These are phyloP conservation scores for Contarinia nasturtii DNA, from an alignment of 1,140 invertebrate species.

Conservation along the genomic window DNA sequence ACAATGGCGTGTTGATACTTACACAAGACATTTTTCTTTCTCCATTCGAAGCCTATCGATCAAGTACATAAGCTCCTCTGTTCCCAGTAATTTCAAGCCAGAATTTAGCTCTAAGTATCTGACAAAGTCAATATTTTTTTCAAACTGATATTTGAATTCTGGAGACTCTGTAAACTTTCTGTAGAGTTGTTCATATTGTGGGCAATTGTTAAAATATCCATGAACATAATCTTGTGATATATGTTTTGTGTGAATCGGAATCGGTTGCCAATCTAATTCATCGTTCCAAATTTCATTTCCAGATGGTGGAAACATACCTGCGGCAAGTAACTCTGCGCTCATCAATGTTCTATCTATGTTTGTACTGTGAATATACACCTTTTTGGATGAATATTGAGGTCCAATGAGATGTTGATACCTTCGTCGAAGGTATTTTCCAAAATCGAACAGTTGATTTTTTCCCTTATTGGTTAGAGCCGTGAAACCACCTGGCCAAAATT, in stretches of 20 bases:
- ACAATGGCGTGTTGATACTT: too few species aligned
- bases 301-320: conserved; percentile 53
- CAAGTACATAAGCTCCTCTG: conserved; percentile 35
- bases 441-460: conserved; percentile 51
- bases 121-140: conserved; percentile 39
- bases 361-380: conserved; percentile 57
- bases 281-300: conserved; percentile 44
- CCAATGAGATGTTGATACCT: conserved; percentile 41
- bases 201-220: conserved; percentile 43
- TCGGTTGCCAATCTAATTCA: conserved; percentile 65
- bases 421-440: conserved; percentile 54
- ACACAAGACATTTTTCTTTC: conserved; percentile 33
- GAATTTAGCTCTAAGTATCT: conserved; percentile 37
- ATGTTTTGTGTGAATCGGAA: conserved; percentile 66
- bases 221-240: conserved; percentile 38
- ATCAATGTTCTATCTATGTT: conserved; percentile 76
- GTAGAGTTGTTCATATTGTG: conserved; percentile 35
- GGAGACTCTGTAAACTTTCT: conserved; percentile 30
- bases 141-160: conserved; percentile 33
- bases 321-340: conserved; percentile 68
- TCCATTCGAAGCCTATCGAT: conserved; percentile 52
- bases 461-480: conserved; percentile 22
- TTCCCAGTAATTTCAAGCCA: conserved; percentile 30
- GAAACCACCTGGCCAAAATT: background rate
- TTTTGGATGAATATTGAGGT: conserved; percentile 27